Evolutionary conservation across 2,113 vertebrate species (phyloP).

Genomic region (Sinocyclocheilus anshuiensis): DNA sequence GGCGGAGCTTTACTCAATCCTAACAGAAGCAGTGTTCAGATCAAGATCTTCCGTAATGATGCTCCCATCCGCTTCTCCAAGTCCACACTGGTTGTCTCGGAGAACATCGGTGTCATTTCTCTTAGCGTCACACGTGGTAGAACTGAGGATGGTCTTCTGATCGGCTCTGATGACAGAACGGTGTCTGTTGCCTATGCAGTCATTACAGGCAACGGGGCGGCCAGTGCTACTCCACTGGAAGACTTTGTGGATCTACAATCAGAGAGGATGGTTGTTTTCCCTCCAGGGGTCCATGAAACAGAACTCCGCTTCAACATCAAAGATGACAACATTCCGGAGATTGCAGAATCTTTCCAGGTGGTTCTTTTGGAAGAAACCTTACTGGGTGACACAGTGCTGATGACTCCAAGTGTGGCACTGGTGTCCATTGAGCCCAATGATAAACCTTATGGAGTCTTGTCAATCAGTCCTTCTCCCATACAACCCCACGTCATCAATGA

Average conservation of each 20-base stretch:
- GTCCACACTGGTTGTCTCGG: constrained; percentile 78
- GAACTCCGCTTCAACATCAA: constrained; percentile 83
- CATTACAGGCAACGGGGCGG: constrained; percentile 80
- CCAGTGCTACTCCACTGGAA: constrained; percentile 81
- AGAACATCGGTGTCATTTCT: constrained; percentile 78
- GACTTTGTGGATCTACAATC: constrained; percentile 91
- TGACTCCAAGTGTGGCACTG: constrained; percentile 77
- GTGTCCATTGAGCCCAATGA: constrained; percentile 94
- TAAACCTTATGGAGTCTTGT: constrained; percentile 93
- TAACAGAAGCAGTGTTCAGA: constrained; percentile 81
- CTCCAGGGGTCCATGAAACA: constrained; percentile 76
- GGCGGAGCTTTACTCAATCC: constrained; percentile 89
- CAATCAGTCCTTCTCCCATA: constrained; percentile 81
- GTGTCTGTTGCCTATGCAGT: constrained; percentile 84
- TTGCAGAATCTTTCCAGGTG: constrained; percentile 92
- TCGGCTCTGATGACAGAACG: constrained; percentile 86
- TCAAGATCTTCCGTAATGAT: constrained; percentile 89
- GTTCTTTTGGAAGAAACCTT: constrained; percentile 85
- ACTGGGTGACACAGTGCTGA: constrained; percentile 88
- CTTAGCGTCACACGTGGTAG: constrained; percentile 86
- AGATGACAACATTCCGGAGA: constrained; percentile 90
- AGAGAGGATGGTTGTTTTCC: constrained; percentile 80
- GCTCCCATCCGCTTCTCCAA: constrained; percentile 87
- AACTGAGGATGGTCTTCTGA: constrained; percentile 74
- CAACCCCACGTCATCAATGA: constrained; percentile 85